Base-by-base conservation (phyloP, 2,797 vertebrate species). In the Onychomys leucogaster region DNA sequence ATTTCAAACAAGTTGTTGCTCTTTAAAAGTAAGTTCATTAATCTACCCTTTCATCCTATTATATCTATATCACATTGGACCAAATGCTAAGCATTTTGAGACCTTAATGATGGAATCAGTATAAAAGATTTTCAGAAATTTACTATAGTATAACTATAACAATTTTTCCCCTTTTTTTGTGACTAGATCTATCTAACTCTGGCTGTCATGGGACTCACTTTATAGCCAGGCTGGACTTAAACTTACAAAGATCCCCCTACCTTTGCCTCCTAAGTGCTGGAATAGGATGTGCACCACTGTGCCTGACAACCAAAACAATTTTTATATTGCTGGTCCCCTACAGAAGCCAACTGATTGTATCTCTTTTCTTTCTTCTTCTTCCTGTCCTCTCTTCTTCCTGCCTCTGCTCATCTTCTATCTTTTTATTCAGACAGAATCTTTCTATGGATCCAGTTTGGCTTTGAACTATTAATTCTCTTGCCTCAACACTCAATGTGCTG, bases 71-170 rank as follows among this genome's bases (percentile, higher is more conserved):
- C n/a, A 69, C 25, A 49, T 81, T 67, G n/a, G 52, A 16, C 81
- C 94, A 29, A 86, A 86, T 3, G 61, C 34, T 87, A 67, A 91
- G 91, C 25, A 91, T 49, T 95, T 90, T 95, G 85, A 92, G 91
- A 94, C 41, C 16, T 43, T 88, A 80, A 80, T 65, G 78, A 29
- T 80, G 59, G n/a, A 93, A 93, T 93, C 41, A 5, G 34, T 21
- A 25, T n/a, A 84, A 90, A 90, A 52, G 29, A 89, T 80, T 29
- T 83, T 87, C 4, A 93, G 59, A 84, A 91, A 96, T 93, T 57
- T 29, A n/a, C 19, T 73, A 0, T 88, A 29, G 37, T 75, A 10
- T 78, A 77, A 57, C 23, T 75, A 6, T 73, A 81, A 65, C 29
- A 87, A 2, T 59, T 80, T 57, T n/a, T 57, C 80, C 19, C 19